These are phyloP conservation scores for Rhimphoctona megacephalus DNA, from an alignment of 2,888 invertebrate species.

Conservation along the genomic window DNA sequence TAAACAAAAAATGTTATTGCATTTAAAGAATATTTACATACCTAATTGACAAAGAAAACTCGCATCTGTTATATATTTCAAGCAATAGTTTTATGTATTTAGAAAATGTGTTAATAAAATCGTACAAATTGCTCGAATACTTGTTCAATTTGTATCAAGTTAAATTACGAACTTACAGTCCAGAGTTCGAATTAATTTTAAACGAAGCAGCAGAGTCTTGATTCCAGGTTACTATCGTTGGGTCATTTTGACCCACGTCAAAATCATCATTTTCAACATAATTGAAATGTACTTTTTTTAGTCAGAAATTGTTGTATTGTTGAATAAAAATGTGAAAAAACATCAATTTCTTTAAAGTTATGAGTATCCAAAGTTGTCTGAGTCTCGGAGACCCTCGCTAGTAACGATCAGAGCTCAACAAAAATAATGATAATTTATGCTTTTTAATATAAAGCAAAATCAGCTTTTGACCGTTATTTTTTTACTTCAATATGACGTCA, in stretches of 20 bases:
- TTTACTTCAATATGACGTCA: too few relatives aligned
- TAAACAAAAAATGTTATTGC: slow-evolving; percentile 13
- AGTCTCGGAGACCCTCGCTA: background rate
- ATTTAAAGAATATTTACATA: slow-evolving; percentile 43
- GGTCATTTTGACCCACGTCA: background rate
- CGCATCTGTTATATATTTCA: background rate
- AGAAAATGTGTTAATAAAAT: slow-evolving; percentile 48
- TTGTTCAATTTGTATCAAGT: background rate
- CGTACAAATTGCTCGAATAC: background rate
- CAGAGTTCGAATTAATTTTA: background rate
- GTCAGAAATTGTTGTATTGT: background rate
- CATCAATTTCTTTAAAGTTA: background rate
- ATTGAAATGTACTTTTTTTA: background rate
- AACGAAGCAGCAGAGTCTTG: background rate
- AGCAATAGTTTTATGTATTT: slow-evolving; percentile 45
- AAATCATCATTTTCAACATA: background rate
- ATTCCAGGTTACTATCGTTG: background rate
- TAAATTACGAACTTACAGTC: background rate
- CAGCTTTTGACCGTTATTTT: too few relatives aligned
- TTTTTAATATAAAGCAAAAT: too few relatives aligned
- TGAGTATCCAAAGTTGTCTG: background rate
- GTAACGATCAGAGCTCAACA: background rate
- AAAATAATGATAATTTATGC: too few relatives aligned
- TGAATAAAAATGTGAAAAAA: background rate
- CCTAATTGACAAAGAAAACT: slow-evolving; percentile 14